Evolutionary conservation across 2,888 invertebrate genomes (phyloP).

Genomic region (Pantelozetes paolii): DNA sequence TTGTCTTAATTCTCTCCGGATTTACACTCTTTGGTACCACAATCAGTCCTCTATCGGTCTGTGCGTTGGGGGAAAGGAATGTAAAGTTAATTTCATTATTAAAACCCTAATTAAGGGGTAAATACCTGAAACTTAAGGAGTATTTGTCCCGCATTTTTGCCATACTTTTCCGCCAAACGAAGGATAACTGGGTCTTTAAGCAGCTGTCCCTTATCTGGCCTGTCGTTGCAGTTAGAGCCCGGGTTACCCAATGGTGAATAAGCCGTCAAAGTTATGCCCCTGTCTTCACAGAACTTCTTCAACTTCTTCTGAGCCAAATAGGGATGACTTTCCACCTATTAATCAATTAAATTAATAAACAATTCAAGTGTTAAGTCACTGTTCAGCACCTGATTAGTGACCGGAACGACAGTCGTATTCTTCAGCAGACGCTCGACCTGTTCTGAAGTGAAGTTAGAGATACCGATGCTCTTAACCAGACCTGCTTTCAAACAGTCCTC

Average conservation of each 20-base stretch:
- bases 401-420: conserved; percentile 55
- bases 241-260: conserved; percentile 75
- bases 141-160: conserved; percentile 63
- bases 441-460: conserved; percentile 74
- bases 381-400: conserved; percentile 37
- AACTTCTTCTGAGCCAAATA: conserved; percentile 62
- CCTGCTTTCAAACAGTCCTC: conserved; percentile 68
- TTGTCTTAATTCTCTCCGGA: conserved; percentile 66
- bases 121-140: conserved; percentile 62
- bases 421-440: conserved; percentile 66
- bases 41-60: conserved; percentile 63
- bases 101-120: too few species aligned
- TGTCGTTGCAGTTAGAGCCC: conserved; percentile 60
- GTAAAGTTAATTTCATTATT: neutral
- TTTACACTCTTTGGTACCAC: conserved; percentile 82
- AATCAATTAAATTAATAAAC: too few species aligned
- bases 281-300: conserved; percentile 62
- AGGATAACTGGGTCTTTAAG: conserved; percentile 65
- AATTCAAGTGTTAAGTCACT: too few species aligned
- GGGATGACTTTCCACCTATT: conserved; percentile 68
- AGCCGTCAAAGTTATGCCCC: conserved; percentile 65
- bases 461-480: conserved; percentile 67
- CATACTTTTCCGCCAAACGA: conserved; percentile 62
- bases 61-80: too few species aligned
- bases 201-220: conserved; percentile 52